Evolutionary conservation across 1,140 invertebrate species (phyloP).

Genomic region (Lamellibrachia luymesi): DNA sequence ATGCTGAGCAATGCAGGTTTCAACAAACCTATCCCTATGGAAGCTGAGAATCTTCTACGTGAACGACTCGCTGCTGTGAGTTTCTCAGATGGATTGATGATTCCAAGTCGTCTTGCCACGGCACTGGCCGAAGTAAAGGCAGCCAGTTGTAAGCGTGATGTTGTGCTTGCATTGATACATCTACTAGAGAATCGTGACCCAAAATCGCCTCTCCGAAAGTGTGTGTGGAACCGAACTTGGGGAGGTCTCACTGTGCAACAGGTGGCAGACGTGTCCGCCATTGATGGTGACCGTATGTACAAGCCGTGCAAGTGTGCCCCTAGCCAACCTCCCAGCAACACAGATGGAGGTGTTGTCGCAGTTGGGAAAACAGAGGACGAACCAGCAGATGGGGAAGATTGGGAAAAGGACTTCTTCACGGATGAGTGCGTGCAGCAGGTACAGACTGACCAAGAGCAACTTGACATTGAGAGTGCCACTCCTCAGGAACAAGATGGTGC

Average conservation of each 20-base stretch:
- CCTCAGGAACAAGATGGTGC: not conserved
- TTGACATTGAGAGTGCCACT: not conserved
- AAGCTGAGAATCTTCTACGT: not conserved
- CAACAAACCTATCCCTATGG: not conserved
- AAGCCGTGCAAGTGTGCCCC: not conserved
- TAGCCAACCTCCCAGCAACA: not conserved
- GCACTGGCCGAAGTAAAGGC: not conserved
- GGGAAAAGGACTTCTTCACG: not conserved
- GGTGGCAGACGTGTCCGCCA: not conserved
- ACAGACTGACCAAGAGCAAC: not conserved
- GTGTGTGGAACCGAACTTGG: not conserved
- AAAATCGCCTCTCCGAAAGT: not conserved
- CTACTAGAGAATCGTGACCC: not conserved
- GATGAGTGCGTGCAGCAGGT: not conserved
- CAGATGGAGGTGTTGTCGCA: not conserved
- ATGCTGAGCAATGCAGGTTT: not conserved
- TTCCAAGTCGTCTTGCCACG: not conserved
- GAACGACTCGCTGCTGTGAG: not conserved
- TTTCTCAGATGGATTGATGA: not conserved
- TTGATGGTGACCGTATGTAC: not conserved
- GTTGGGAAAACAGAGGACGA: not conserved
- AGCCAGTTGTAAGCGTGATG: not conserved
- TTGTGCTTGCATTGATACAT: not conserved
- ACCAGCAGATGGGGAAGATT: not conserved
- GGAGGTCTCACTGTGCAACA: not conserved